phyloP scores from a whole-genome alignment of 2,888 invertebrate species.

The Isoperla grammatica region DNA sequence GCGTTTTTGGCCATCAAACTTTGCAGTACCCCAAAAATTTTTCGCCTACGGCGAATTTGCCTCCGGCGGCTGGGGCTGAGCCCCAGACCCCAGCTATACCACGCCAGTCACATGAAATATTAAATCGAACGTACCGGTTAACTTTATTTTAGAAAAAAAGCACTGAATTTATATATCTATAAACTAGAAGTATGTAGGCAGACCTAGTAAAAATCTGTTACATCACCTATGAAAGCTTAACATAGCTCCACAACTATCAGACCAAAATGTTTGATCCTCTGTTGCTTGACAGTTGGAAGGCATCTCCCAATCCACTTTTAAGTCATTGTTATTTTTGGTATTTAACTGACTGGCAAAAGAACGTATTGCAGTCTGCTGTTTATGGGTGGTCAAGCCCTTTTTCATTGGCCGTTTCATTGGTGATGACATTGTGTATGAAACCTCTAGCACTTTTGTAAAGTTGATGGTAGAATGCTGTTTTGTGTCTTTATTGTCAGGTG shows the following conservation, averaged over 20 bases:
- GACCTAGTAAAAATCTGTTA: too few species aligned
- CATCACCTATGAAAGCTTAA: not conserved
- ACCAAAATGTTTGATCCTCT: constrained; percentile 54
- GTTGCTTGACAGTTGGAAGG: constrained; percentile 5
- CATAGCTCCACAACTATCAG: constrained; percentile 52
- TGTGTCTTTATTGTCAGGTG: constrained; percentile 53
- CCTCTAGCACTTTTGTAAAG: constrained; percentile 54
- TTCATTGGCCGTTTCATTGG: constrained; percentile 20
- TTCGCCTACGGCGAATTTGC: too few species aligned
- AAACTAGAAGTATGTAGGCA: too few species aligned
- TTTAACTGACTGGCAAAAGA: constrained; percentile 7
- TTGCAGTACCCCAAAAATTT: too few species aligned
- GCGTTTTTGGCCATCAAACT: too few species aligned
- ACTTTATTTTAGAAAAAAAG: too few species aligned
- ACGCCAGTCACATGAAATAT: too few species aligned
- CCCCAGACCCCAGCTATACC: too few species aligned
- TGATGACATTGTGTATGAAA: constrained; percentile 35
- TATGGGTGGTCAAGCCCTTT: constrained; percentile 8
- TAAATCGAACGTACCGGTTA: too few species aligned
- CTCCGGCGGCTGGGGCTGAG: too few species aligned
- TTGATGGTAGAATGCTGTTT: constrained; percentile 58
- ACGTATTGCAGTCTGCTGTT: constrained; percentile 8
- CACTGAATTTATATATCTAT: too few species aligned
- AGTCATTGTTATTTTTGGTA: constrained; percentile 23
- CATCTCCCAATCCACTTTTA: constrained; percentile 7